A percentile compares a stretch with the other conserved stretches of the same genome.
phyloP scores from a whole-genome alignment of 1,140 invertebrate genomes.

The Drosophila pachea region DNA sequence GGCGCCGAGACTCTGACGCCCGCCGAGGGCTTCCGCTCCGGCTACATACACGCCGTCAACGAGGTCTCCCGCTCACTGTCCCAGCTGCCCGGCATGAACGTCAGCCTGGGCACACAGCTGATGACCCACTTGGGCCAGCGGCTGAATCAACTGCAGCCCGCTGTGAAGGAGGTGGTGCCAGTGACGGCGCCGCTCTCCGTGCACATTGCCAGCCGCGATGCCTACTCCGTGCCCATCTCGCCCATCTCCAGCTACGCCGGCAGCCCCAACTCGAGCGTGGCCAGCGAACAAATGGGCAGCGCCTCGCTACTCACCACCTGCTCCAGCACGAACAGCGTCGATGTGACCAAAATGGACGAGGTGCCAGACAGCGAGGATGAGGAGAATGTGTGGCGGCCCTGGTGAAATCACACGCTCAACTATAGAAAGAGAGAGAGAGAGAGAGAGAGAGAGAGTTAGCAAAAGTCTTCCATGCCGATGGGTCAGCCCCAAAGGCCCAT shows the following conservation, averaged over 20 bases:
- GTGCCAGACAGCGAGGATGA: conserved; percentile 78
- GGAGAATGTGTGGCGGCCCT: conserved; percentile 84
- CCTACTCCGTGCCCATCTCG: conserved; percentile 74
- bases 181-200: conserved; percentile 69
- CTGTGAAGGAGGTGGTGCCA: conserved; percentile 61
- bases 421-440: not conserved
- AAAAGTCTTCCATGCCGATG: conserved; percentile 63
- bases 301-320: conserved; percentile 65
- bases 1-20: conserved; percentile 79
- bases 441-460: conserved; percentile 23
- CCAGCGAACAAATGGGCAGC: conserved; percentile 45
- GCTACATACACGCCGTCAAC: conserved; percentile 94
- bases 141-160: conserved; percentile 82
- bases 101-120: conserved; percentile 89
- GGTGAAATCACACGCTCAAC: conserved; percentile 79
- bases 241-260: conserved; percentile 71
- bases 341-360: conserved; percentile 56
- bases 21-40: conserved; percentile 92
- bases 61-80: conserved; percentile 93
- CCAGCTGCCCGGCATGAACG: conserved; percentile 89
- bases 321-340: conserved; percentile 43
- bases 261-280: conserved; percentile 68
- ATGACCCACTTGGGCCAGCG: conserved; percentile 92
- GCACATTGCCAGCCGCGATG: conserved; percentile 64
- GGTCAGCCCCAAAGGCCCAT: conserved; percentile 10